A percentile compares a stretch with the other conserved stretches of the same genome.
Conservation (phyloP, 2,797 vertebrate genomes). For the Darevskia mixta region DNA sequence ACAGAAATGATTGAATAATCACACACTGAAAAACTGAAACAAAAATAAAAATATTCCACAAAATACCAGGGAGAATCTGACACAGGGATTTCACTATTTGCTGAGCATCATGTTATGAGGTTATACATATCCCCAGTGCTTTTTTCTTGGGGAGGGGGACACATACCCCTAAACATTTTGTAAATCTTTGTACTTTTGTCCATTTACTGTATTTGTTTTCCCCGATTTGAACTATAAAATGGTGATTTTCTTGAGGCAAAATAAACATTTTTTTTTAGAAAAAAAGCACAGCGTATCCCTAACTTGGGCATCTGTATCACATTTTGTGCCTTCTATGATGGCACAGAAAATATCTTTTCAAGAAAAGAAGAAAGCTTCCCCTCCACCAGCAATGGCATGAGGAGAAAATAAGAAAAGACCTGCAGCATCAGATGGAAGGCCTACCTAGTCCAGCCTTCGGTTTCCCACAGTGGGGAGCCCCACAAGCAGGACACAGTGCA, state of each 20-base stretch:
- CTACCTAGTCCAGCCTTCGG: no score
- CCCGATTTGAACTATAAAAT: no score
- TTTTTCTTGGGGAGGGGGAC: no score
- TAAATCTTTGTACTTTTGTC: no score
- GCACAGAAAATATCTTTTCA: background rate
- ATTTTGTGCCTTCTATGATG: background rate
- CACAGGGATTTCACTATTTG: background rate
- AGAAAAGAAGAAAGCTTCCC: background rate
- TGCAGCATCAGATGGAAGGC: no score
- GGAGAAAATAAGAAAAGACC: background rate
- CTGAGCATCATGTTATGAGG: background rate
- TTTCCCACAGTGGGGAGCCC: no score
- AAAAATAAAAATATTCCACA: background rate
- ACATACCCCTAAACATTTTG: no score
- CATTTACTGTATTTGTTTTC: no score
- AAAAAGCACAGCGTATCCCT: background rate
- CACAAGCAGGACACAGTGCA: no score
- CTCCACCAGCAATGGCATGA: background rate
- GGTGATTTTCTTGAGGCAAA: no score
- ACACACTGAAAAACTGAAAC: background rate
- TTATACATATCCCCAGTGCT: background rate
- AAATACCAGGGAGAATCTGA: background rate
- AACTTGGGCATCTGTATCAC: background rate
- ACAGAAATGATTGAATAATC: conserved; percentile 48
- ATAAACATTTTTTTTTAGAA: no score